phyloP scores from a whole-genome alignment of 2,888 invertebrate genomes.

The Xylota segnis region DNA sequence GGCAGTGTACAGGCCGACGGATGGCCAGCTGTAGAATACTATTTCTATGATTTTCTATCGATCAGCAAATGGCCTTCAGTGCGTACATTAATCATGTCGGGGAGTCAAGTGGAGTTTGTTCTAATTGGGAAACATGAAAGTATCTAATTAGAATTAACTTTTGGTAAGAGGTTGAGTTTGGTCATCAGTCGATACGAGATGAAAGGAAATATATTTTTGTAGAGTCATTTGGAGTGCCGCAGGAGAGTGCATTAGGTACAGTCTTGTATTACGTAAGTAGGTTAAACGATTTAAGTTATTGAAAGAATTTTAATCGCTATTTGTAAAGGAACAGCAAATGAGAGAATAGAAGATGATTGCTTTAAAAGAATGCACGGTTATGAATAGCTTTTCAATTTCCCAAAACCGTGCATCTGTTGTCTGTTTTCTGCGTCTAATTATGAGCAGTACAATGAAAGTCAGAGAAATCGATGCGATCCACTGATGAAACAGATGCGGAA shows the following conservation, averaged over 20 bases:
- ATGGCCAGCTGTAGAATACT: conserved; percentile 9
- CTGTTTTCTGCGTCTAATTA: too few relatives aligned
- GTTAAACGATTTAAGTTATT: neutral
- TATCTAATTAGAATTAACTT: conserved; percentile 39
- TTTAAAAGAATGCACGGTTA: too few relatives aligned
- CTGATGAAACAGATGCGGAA: too few relatives aligned
- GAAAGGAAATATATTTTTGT: conserved; percentile 18
- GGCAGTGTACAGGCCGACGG: conserved; percentile 11
- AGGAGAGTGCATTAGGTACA: neutral
- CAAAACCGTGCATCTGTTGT: too few relatives aligned
- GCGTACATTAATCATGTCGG: conserved; percentile 38
- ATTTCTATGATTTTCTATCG: neutral
- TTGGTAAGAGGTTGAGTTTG: conserved; percentile 41
- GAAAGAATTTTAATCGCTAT: neutral
- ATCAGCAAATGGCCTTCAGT: conserved; percentile 11
- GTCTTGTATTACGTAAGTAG: neutral
- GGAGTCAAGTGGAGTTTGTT: conserved; percentile 3
- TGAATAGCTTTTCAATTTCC: too few relatives aligned
- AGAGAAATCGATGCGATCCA: too few relatives aligned
- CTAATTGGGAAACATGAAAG: conserved; percentile 36
- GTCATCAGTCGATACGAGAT: conserved; percentile 15
- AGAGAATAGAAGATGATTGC: too few relatives aligned
- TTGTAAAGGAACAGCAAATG: too few relatives aligned
- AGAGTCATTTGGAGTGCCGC: neutral
- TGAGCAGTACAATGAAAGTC: too few relatives aligned